Base-by-base conservation (phyloP, 2,797 vertebrate species). In the Channallabes apus region DNA sequence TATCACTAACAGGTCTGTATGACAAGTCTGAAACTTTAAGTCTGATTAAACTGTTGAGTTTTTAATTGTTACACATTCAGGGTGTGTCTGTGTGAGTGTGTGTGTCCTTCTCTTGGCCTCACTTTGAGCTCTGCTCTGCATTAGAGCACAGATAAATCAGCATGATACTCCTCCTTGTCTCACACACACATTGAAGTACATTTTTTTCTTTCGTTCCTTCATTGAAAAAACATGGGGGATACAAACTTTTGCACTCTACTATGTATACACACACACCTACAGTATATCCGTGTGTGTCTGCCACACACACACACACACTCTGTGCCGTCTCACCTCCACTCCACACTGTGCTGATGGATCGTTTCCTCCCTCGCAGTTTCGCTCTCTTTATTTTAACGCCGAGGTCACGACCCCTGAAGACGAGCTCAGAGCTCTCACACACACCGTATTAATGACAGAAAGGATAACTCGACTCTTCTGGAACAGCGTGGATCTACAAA, bases 371-470 rank as follows among this genome's bases (percentile, higher is more conserved):
- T 64, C 24, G 3, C 81, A 59, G 81, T 35, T 61, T 72, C 61
- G 54, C 67, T 82, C 67, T 72, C 24, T 82, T 69, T 82, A 69
- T 82, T 82, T 58, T 24, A 72, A 71, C 56, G 41, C 32, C 18
- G 18, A 72, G 68, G 81, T 58, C 68, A 61, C 4, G 67, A 65
- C 81, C 68, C 68, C 65, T 56, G 35, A 35, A 58, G 59, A 62
- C 22, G 6, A 79, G 58, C 22, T 79, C 22, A 15, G 32, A n/a
- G 20, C 58, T 79, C 59, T 79, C 76, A 24, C 76, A 78, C 76
- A 61, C 9, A 78, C 15, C 11, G 20, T 24, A 78, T 78, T 59
- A 22, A 78, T 59, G 29, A 41, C 58, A 78, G 27, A 58, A 56
- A 77, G 54, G 18, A 77, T 77, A 32, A 35, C 71, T 51, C 7